These are phyloP conservation scores for Sinocyclocheilus maitianheensis DNA, from an alignment of 2,113 vertebrate genomes.

Conservation along the genomic window DNA sequence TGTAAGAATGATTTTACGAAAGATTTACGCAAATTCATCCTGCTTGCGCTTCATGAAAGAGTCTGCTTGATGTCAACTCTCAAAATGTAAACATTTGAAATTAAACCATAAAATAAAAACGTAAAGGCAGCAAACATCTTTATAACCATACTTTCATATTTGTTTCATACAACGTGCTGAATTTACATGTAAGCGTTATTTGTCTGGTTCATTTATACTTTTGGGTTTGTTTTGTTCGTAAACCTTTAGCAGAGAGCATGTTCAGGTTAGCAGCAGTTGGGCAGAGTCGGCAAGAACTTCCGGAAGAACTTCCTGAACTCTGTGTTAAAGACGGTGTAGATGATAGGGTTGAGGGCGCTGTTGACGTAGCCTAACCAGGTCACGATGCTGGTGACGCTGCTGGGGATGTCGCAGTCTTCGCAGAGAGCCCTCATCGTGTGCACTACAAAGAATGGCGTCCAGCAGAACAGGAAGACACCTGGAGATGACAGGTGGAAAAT, in stretches of 20 bases:
- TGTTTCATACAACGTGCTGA: constrained; percentile 26
- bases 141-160: not conserved
- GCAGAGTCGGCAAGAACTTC: constrained; percentile 80
- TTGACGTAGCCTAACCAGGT: constrained; percentile 97
- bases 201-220: constrained; percentile 38
- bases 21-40: not conserved
- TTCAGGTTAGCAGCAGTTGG: constrained; percentile 60
- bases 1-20: not conserved
- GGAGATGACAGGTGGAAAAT: constrained; percentile 23
- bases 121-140: constrained; percentile 31
- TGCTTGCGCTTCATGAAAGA: not conserved
- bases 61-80: not conserved
- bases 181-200: constrained; percentile 34
- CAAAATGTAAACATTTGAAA: constrained; percentile 35
- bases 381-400: constrained; percentile 86
- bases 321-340: constrained; percentile 91
- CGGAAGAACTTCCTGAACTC: constrained; percentile 92
- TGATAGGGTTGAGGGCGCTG: constrained; percentile 92
- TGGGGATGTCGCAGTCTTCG: constrained; percentile 78
- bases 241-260: not conserved
- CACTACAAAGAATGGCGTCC: constrained; percentile 96
- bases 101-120: constrained; percentile 31
- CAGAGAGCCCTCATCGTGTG: constrained; percentile 87
- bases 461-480: constrained; percentile 94
- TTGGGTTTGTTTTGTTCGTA: constrained; percentile 29